Base-by-base conservation (phyloP, 2,888 invertebrate genomes). In the Colletes collaris region DNA sequence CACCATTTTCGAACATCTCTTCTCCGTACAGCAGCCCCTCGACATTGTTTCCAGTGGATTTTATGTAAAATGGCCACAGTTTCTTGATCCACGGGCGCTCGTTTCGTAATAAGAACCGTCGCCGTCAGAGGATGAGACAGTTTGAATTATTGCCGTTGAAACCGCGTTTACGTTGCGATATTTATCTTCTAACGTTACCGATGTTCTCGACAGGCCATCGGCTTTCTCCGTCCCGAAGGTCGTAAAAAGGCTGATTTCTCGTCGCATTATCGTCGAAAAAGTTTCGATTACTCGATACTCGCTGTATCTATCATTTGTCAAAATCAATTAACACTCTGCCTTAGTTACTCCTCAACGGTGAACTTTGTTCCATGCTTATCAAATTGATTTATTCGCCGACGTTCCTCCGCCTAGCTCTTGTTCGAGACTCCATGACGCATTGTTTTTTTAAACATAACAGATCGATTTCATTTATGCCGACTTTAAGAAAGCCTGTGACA, bases 221-320 rank as follows among this genome's bases (percentile, higher is more conserved):
- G 71, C 71, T 71, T 60, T 71, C 76, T 59, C 72, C 46, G 13
- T n/a, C 2, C 7, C 46, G 64, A 63, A 70, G 19, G 19, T 44
- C 44, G 66, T 13, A 13, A 50, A 35, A 44, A 55, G 52, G 10
- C 37, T 37, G 74, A 74, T 74, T 68, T 62, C 74, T 56, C 55
- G 70, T 3, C 44, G 7, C 35, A 27, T 62, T 62, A 62, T 62
- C 62, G 11, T 27, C 40, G 37, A 2, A n/a, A 37, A 50, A 65
- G 58, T 72, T 19, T n/a, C 63, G 56, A 8, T 49, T 19, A 7
- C 59, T 44, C n/a, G 27, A 19, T 27, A 7, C 59, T 44, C n/a
- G 27, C 37, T 27, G 27, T 27, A 27, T 27, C 27, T 40, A 19
- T 49, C 50, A 37, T 40, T 6, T 16, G 19, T 0, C 7, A 10